Evolutionary conservation across 1,140 invertebrate species (phyloP).

Genomic region (Dendrolimus kikuchii): DNA sequence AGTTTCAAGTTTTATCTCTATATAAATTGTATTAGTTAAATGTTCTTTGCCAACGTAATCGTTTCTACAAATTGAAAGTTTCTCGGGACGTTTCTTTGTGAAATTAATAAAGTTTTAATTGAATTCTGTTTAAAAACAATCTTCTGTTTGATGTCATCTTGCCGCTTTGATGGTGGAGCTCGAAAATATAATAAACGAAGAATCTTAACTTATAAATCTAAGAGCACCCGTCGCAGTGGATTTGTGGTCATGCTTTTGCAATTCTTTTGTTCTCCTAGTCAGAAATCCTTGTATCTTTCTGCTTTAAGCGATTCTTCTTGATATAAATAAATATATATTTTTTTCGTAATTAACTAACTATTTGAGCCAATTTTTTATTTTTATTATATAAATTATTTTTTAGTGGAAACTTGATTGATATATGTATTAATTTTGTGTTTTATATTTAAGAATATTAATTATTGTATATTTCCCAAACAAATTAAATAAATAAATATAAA

Average conservation of each 20-base stretch:
- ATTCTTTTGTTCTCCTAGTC: slow-evolving; percentile 39
- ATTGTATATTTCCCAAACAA: too few species aligned
- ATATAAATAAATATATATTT: too few species aligned
- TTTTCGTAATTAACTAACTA: too few species aligned
- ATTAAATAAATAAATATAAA: too few species aligned
- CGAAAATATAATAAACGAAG: slow-evolving; percentile 16
- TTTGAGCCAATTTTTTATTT: too few species aligned
- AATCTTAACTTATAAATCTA: slow-evolving; percentile 10
- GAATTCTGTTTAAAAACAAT: slow-evolving; percentile 53
- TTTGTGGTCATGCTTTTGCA: slow-evolving; percentile 31
- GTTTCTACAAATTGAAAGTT: slow-evolving; percentile 42
- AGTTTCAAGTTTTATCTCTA: slow-evolving; percentile 29
- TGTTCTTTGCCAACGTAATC: slow-evolving; percentile 45
- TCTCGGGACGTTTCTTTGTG: slow-evolving; percentile 49
- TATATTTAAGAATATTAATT: too few species aligned
- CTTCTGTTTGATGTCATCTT: slow-evolving; percentile 38
- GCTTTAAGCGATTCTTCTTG: slow-evolving; percentile 13
- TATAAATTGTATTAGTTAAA: slow-evolving; percentile 55
- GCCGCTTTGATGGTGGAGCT: slow-evolving; percentile 16
- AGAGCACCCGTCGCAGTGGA: neutral
- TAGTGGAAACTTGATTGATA: too few species aligned
- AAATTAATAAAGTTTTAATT: slow-evolving; percentile 71
- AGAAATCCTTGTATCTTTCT: slow-evolving; percentile 24
- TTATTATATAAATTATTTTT: too few species aligned
- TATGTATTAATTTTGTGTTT: too few species aligned